Conservation (phyloP, 2,797 vertebrate species). For the Dendrocincla tyrannina region DNA sequence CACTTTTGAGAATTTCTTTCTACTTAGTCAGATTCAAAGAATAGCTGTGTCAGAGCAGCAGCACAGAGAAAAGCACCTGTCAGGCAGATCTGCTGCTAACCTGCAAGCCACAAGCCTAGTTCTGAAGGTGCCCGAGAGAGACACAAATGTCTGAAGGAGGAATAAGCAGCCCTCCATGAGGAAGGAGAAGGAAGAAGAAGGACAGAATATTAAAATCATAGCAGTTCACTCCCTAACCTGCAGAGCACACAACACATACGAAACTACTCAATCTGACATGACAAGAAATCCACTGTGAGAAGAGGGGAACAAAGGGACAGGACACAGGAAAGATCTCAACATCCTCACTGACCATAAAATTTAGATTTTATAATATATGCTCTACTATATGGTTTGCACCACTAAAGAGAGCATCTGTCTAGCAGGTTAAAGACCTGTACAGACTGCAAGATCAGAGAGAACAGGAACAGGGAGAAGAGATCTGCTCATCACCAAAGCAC, state of each 20-base stretch:
- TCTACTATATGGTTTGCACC: background rate
- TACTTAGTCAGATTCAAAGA: background rate
- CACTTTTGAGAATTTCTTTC: background rate
- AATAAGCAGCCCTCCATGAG: background rate
- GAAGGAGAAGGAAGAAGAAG: background rate
- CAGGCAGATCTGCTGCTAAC: background rate
- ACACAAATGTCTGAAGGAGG: background rate
- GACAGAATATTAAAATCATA: background rate
- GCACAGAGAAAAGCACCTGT: background rate
- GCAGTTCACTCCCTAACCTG: background rate
- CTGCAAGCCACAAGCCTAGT: background rate
- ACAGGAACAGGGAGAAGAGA: background rate
- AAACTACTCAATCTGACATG: background rate
- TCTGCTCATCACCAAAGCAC: background rate
- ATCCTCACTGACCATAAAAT: background rate
- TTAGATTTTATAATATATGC: background rate
- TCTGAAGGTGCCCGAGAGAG: accelerated
- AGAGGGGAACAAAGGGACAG: background rate
- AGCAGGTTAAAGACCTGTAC: background rate
- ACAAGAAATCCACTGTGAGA: background rate
- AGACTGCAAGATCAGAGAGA: background rate
- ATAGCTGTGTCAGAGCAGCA: background rate
- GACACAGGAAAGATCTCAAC: background rate
- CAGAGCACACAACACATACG: background rate
- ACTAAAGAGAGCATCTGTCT: background rate